Evolutionary conservation across 2,888 invertebrate species (phyloP), one percentile per base, ranked within the genome.

Genomic region (Thera britannica): DNA sequence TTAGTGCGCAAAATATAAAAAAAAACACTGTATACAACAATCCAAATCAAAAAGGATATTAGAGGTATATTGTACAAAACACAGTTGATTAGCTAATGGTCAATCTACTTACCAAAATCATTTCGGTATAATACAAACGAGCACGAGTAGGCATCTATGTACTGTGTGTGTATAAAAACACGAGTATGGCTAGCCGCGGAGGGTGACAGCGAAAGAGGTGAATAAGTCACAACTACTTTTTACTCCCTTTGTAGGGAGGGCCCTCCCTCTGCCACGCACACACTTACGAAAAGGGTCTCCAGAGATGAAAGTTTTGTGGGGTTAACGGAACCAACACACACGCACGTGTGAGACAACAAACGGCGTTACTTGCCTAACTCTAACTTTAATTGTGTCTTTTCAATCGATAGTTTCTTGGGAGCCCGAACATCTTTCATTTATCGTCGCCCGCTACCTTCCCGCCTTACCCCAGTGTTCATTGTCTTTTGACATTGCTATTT

Each of bases 161-260:
- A 41, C 8, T 56, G 7, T 38, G 46, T 52, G 79, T 52, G 79
- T 83, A 84, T 85, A 88, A 86, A 83, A 86, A 83, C 80, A 82
- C 79, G 80, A 86, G 83, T 82, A 83, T 82, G 84, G 81, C 79
- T 82, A 82, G 83, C 82, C 76, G 82, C 83, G 83, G 86, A 89
- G 93, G 92, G 92, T 88, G 92, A 92, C 92, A 90, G 84, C 88
- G 93, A 93, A 93, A 93, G 93, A 93, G 93, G 93, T 93, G 93
- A 93, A 89, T 90, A 90, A 93, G 92, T 93, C 91, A 89, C 90
- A 90, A 90, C 89, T 90, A 92, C 86, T 93, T 91, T 90, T 92
- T 90, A 92, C 93, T 93, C 93, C 93, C 93, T 90, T 88, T 84
- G 82, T 75, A 80, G 90, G 92, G 90, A 85, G 90, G 86, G 84